Percentiles rank a stretch among this genome's conserved stretches.
These are phyloP conservation scores for Clarias platycephalus DNA, from an alignment of 2,797 vertebrate species.

Conservation along the genomic window DNA sequence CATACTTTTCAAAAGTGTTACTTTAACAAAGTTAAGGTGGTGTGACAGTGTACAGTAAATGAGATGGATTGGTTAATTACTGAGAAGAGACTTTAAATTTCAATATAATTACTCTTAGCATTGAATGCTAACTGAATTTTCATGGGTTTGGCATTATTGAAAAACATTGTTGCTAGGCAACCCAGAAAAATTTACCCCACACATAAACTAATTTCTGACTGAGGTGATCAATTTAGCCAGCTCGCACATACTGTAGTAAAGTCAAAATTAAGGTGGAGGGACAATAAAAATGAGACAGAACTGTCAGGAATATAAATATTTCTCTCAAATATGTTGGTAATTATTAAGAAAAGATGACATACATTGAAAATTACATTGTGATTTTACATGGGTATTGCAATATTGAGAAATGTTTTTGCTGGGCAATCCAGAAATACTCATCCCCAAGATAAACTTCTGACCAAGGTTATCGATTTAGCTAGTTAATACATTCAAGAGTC, in stretches of 20 bases:
- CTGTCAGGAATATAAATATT: neutral
- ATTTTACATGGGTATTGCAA: neutral
- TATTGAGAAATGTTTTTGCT: neutral
- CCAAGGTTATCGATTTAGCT: neutral
- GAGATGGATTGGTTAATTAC: too few relatives aligned
- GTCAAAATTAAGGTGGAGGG: too few relatives aligned
- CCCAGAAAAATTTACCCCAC: neutral
- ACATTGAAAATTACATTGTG: neutral
- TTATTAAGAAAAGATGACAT: neutral
- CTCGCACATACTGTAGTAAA: neutral
- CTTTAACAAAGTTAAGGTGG: too few relatives aligned
- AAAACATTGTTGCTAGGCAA: neutral
- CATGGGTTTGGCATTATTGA: neutral
- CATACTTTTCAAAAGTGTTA: too few relatives aligned
- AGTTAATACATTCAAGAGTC: neutral
- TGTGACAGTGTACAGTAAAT: too few relatives aligned
- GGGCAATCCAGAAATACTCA: neutral
- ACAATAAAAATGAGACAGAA: neutral
- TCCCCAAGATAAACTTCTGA: neutral
- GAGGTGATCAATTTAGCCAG: neutral
- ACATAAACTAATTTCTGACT: neutral
- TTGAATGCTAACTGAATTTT: neutral
- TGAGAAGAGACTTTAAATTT: too few relatives aligned
- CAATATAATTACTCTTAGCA: too few relatives aligned
- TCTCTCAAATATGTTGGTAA: neutral